phyloP scores from a whole-genome alignment of 2,113 vertebrate genomes.

The Nothobranchius kuhntae region DNA sequence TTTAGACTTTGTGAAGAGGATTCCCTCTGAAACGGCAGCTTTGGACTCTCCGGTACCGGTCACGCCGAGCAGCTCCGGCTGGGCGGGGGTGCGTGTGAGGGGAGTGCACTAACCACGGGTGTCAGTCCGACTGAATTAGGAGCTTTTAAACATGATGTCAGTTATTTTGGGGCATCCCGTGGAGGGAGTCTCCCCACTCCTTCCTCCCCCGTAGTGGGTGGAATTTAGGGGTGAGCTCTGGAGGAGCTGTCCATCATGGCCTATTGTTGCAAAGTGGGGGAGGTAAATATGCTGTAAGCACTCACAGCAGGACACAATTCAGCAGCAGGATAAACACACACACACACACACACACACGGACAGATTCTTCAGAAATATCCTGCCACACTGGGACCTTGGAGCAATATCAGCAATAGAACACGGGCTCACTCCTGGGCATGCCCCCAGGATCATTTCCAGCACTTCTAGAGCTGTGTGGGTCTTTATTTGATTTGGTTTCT shows the following conservation, averaged over 20 bases:
- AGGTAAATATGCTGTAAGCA: constrained; percentile 65
- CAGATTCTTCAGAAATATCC: constrained; percentile 39
- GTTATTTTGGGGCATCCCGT: constrained; percentile 66
- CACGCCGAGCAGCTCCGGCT: neutral
- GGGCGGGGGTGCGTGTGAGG: constrained; percentile 32
- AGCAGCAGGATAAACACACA: constrained; percentile 48
- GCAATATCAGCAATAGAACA: constrained; percentile 42
- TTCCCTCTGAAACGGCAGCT: constrained; percentile 11
- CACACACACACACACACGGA: constrained; percentile 20
- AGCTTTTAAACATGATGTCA: constrained; percentile 63
- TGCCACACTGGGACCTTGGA: constrained; percentile 50
- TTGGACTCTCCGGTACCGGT: neutral
- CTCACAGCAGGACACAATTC: constrained; percentile 55
- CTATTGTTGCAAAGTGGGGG: constrained; percentile 59
- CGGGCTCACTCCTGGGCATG: constrained; percentile 41
- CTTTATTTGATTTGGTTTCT: constrained; percentile 25
- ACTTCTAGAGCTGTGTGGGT: constrained; percentile 10
- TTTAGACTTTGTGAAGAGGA: constrained; percentile 26
- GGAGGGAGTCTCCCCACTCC: constrained; percentile 33
- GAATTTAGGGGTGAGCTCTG: constrained; percentile 42
- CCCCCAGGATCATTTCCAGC: constrained; percentile 31
- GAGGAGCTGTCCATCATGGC: constrained; percentile 65
- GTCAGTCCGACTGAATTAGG: constrained; percentile 59
- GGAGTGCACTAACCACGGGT: constrained; percentile 47
- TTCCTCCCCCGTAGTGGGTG: constrained; percentile 13